Conservation (phyloP, 2,113 vertebrate species). For the Amphiprion ocellaris region DNA sequence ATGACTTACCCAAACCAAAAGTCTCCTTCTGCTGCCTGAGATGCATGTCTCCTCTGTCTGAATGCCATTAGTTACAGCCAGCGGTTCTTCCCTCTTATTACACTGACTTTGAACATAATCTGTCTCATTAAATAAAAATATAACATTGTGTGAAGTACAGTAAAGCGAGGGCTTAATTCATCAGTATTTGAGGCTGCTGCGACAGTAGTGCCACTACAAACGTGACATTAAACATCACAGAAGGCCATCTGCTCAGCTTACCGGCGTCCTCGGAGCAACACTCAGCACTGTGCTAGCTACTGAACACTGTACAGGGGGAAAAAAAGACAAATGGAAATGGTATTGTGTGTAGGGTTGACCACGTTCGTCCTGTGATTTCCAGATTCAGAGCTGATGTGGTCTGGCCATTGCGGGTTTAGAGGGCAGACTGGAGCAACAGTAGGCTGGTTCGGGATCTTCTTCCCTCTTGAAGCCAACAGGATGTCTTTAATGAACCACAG, state of each 20-base stretch:
- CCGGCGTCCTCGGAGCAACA: slow-evolving; percentile 34
- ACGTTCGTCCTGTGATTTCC: slow-evolving; percentile 70
- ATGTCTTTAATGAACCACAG: slow-evolving; percentile 81
- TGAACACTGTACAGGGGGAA: slow-evolving; percentile 48
- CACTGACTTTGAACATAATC: slow-evolving; percentile 56
- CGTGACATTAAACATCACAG: slow-evolving; percentile 72
- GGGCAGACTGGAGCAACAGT: slow-evolving; percentile 64
- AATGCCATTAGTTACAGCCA: slow-evolving; percentile 62
- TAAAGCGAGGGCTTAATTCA: slow-evolving; percentile 35
- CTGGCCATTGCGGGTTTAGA: slow-evolving; percentile 70
- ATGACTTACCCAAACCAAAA: slow-evolving; percentile 66
- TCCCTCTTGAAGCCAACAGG: slow-evolving; percentile 65
- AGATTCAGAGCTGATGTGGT: slow-evolving; percentile 72
- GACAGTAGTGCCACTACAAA: slow-evolving; percentile 66
- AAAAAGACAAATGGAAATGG: slow-evolving; percentile 72
- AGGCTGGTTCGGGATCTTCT: slow-evolving; percentile 60
- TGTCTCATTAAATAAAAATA: slow-evolving; percentile 67
- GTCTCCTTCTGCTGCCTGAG: slow-evolving; percentile 40
- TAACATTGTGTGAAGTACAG: slow-evolving; percentile 53
- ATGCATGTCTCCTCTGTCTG: slow-evolving; percentile 53
- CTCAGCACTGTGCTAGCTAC: slow-evolving; percentile 25
- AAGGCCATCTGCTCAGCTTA: slow-evolving; percentile 49
- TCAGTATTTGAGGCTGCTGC: slow-evolving; percentile 23
- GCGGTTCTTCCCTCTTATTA: slow-evolving; percentile 63
- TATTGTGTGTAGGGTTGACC: slow-evolving; percentile 68